Conservation (phyloP, 2,797 vertebrate genomes). For the Rhabdomys pumilio region DNA sequence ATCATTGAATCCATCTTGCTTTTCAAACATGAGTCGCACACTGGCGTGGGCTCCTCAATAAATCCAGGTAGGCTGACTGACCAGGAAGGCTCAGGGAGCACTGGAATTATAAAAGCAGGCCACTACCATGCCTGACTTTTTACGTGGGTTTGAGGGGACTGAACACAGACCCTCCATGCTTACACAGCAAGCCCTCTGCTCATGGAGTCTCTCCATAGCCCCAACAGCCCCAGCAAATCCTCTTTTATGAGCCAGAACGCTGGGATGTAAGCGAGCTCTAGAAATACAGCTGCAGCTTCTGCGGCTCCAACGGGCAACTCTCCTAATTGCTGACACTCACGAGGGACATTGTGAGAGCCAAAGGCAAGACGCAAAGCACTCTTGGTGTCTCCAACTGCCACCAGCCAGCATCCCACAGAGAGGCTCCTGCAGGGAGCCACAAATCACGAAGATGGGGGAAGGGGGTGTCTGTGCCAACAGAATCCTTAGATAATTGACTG, state of each 20-base stretch:
- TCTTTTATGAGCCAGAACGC: neutral
- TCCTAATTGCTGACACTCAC: neutral
- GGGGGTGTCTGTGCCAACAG: neutral
- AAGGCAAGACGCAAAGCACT: neutral
- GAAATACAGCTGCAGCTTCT: neutral
- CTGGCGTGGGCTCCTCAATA: neutral
- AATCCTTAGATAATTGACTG: neutral
- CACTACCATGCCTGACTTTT: neutral
- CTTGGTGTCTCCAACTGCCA: accelerated
- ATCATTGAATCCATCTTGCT: neutral
- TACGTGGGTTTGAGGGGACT: neutral
- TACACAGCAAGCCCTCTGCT: neutral
- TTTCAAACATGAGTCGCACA: neutral
- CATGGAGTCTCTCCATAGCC: too few species aligned
- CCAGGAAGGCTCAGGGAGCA: neutral
- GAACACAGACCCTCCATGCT: neutral
- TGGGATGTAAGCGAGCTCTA: neutral
- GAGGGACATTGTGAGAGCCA: neutral
- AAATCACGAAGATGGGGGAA: neutral
- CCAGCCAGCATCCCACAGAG: neutral
- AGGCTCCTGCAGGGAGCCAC: neutral
- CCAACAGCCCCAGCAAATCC: neutral
- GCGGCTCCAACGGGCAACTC: neutral
- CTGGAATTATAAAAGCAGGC: neutral
- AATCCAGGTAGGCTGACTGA: neutral